Percentiles rank a stretch among this genome's conserved stretches.
These are phyloP conservation scores for Adoxophyes honmai DNA, from an alignment of 1,140 invertebrate species.

Conservation along the genomic window DNA sequence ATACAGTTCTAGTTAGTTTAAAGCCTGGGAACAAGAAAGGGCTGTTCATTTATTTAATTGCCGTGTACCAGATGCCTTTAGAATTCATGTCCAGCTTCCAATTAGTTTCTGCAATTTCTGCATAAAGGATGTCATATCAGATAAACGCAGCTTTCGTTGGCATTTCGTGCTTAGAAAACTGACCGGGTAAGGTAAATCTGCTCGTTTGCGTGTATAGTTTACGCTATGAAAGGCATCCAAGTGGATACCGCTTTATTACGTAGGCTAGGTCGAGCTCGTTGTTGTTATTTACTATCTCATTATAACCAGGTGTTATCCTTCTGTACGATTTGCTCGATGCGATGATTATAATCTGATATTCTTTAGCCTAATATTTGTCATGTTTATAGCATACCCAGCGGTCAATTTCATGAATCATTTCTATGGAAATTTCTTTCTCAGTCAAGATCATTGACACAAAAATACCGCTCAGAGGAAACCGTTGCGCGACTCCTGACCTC, in stretches of 20 bases:
- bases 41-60: no score
- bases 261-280: neutral
- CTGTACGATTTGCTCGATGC: no score
- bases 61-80: no score
- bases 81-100: neutral
- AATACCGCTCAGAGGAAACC: slow-evolving; percentile 32
- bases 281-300: no score
- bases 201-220: neutral
- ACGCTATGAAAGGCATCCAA: neutral
- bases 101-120: neutral
- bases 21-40: no score
- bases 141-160: neutral
- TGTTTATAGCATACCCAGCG: neutral
- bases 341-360: no score
- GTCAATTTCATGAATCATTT: neutral
- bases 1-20: no score
- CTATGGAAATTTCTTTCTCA: slow-evolving; percentile 27
- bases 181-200: neutral
- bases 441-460: slow-evolving; percentile 42
- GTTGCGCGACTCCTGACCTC: slow-evolving; percentile 42
- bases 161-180: neutral
- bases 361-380: no score
- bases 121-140: neutral
- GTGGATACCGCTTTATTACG: neutral
- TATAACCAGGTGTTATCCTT: no score